These are phyloP conservation scores for Oncorhynchus nerka DNA, from an alignment of 2,113 vertebrate genomes.

Conservation along the genomic window DNA sequence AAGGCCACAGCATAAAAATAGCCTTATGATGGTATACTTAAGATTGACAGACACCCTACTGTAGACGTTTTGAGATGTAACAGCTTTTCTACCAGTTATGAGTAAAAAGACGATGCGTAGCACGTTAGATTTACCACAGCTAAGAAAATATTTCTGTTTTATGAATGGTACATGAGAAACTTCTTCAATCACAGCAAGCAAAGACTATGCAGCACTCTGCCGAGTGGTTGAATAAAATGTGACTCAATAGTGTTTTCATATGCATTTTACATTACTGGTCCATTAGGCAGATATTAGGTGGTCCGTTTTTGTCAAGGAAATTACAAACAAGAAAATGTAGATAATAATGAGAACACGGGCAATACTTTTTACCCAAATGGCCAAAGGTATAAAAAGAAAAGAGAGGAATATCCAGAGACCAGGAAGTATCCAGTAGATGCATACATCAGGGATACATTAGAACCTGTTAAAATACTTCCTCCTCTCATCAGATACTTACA, in stretches of 20 bases:
- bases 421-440: slow-evolving; percentile 18
- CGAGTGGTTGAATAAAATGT: background rate
- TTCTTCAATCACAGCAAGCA: too few relatives aligned
- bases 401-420: background rate
- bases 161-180: background rate
- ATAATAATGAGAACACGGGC: too few relatives aligned
- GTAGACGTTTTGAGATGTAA: background rate
- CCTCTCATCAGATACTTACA: slow-evolving; percentile 63
- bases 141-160: background rate
- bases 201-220: background rate
- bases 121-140: background rate
- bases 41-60: background rate
- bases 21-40: background rate
- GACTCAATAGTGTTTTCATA: too few relatives aligned
- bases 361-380: background rate
- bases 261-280: background rate
- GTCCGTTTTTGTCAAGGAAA: background rate
- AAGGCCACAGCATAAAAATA: slow-evolving; percentile 14
- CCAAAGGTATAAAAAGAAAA: background rate
- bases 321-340: background rate
- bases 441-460: slow-evolving; percentile 70
- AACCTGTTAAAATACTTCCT: slow-evolving; percentile 69
- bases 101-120: background rate
- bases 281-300: too few relatives aligned
- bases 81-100: background rate